These are phyloP conservation scores for Falco columbarius DNA, from an alignment of 2,797 vertebrate genomes.

Conservation along the genomic window DNA sequence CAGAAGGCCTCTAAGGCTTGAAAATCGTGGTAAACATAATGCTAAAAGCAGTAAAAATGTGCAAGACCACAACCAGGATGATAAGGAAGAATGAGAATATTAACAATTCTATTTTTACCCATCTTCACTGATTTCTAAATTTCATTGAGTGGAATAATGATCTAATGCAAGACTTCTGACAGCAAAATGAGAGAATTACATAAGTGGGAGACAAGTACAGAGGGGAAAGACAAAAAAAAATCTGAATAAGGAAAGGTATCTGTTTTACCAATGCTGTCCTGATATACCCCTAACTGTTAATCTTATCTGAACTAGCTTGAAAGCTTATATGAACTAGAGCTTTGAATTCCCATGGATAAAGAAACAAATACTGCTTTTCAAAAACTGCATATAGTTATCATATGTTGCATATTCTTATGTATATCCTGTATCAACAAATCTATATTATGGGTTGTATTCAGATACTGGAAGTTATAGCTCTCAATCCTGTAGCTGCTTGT, in stretches of 20 bases:
- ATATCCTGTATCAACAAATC: background rate
- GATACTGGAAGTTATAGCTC: background rate
- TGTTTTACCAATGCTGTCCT: background rate
- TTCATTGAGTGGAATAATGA: background rate
- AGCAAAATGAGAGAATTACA: background rate
- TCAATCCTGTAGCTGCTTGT: background rate
- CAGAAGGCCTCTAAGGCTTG: background rate
- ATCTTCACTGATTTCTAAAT: background rate
- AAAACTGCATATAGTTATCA: background rate
- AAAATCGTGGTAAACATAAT: background rate
- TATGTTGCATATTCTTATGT: background rate
- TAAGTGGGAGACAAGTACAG: background rate
- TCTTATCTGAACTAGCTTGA: background rate
- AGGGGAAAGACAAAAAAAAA: background rate
- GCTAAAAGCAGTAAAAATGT: background rate
- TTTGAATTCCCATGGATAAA: background rate
- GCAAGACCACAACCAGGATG: background rate
- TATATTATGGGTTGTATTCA: background rate
- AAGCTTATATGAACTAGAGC: background rate
- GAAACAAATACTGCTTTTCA: background rate
- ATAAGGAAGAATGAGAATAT: background rate
- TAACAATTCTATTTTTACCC: background rate
- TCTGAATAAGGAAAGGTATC: background rate
- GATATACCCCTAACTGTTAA: background rate
- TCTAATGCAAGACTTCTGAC: background rate